phyloP scores from a whole-genome alignment of 2,797 vertebrate genomes.

The Prionace glauca region DNA sequence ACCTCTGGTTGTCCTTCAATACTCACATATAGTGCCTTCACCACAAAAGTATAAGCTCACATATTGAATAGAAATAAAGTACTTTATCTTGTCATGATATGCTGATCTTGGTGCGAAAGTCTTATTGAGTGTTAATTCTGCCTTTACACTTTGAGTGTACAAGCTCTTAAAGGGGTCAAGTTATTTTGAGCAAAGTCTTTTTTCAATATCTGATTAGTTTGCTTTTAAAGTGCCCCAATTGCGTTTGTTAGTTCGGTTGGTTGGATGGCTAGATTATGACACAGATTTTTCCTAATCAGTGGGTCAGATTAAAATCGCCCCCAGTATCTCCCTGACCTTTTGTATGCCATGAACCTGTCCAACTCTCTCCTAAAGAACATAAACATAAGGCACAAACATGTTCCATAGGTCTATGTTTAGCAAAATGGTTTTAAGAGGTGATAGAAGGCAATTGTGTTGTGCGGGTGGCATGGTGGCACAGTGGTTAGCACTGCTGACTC shows the following conservation, averaged over 20 bases:
- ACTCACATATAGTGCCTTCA: not conserved
- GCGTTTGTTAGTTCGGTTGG: not conserved
- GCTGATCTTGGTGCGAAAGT: not conserved
- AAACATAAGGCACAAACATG: too few relatives aligned
- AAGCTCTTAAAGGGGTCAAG: not conserved
- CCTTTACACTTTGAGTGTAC: not conserved
- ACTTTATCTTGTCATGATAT: not conserved
- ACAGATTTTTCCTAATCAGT: not conserved
- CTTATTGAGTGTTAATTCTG: not conserved
- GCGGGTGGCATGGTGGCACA: too few relatives aligned
- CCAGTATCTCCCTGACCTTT: too few relatives aligned
- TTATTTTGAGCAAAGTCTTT: not conserved
- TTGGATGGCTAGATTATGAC: not conserved
- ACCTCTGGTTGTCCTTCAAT: constrained; percentile 1
- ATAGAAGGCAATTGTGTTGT: too few relatives aligned
- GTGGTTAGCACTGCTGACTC: too few relatives aligned
- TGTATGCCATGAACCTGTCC: too few relatives aligned
- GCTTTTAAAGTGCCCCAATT: not conserved
- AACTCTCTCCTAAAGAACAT: too few relatives aligned
- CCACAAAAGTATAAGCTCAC: not conserved
- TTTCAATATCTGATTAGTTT: not conserved
- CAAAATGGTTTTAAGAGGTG: too few relatives aligned
- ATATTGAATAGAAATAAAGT: not conserved
- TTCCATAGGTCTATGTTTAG: too few relatives aligned
- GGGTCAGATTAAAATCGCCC: too few relatives aligned